Conservation (phyloP, 2,113 vertebrate species). For the Vidua chalybeata region DNA sequence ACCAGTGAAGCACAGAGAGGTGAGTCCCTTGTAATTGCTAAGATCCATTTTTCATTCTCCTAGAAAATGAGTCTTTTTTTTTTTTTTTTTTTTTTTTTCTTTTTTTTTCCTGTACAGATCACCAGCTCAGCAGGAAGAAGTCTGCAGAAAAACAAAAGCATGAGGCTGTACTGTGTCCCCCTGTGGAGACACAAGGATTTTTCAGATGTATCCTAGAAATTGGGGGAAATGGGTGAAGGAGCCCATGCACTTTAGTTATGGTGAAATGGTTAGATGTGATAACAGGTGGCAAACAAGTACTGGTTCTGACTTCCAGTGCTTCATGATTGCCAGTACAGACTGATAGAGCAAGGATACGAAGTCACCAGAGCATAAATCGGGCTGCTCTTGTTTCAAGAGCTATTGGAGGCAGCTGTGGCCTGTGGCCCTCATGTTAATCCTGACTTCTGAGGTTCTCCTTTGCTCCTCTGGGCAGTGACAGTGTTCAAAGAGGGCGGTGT, state of each 20-base stretch:
- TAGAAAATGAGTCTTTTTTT: slow-evolving; percentile 48
- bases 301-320: not conserved
- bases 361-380: not conserved
- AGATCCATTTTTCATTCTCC: slow-evolving; percentile 71
- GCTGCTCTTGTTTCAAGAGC: not conserved
- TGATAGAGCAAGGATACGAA: not conserved
- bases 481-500: not conserved
- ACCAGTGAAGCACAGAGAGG: slow-evolving; percentile 62
- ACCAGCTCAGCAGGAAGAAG: slow-evolving; percentile 50
- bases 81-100: not conserved
- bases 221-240: not conserved
- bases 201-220: slow-evolving; percentile 6
- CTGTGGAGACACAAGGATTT: not conserved
- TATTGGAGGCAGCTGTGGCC: not conserved
- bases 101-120: slow-evolving; percentile 23
- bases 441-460: not conserved
- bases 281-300: not conserved
- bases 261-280: not conserved
- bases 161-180: slow-evolving; percentile 36
- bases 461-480: not conserved
- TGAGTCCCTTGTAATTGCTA: slow-evolving; percentile 68
- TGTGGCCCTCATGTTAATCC: not conserved
- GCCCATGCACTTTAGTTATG: not conserved
- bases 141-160: slow-evolving; percentile 40
- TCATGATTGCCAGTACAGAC: not conserved